Evolutionary conservation across 2,797 vertebrate species (phyloP).

Genomic region (Molothrus aeneus): DNA sequence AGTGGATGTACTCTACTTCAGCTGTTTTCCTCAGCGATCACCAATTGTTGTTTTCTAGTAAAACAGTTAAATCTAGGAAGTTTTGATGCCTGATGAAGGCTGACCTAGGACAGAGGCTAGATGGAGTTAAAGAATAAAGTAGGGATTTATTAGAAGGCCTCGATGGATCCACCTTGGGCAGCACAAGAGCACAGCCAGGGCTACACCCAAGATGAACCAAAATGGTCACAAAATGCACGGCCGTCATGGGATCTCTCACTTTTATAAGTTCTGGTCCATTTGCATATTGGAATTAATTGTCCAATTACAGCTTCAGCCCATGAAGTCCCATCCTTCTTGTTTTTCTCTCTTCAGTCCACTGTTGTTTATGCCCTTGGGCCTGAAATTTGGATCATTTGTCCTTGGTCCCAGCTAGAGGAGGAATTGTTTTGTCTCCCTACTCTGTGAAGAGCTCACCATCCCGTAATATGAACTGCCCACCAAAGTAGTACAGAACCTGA

Average conservation of each 20-base stretch:
- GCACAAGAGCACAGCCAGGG: neutral
- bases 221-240: neutral
- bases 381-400: neutral
- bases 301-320: neutral
- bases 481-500: neutral
- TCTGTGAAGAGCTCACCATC: neutral
- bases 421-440: neutral
- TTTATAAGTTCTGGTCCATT: neutral
- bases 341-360: neutral
- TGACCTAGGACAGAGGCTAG: neutral
- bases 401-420: neutral
- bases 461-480: neutral
- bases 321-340: neutral
- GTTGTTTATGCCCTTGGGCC: neutral
- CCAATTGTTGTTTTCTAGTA: neutral
- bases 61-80: neutral
- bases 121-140: neutral
- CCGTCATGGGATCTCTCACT: rapidly evolving
- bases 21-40: neutral
- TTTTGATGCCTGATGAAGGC: neutral
- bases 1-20: neutral
- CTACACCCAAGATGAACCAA: neutral
- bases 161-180: neutral
- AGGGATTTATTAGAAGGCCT: neutral
- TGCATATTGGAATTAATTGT: neutral